Evolutionary conservation across 2,888 invertebrate species (phyloP), one percentile per base, ranked within the genome.

Genomic region (Lasioglossum oenotherae): DNA sequence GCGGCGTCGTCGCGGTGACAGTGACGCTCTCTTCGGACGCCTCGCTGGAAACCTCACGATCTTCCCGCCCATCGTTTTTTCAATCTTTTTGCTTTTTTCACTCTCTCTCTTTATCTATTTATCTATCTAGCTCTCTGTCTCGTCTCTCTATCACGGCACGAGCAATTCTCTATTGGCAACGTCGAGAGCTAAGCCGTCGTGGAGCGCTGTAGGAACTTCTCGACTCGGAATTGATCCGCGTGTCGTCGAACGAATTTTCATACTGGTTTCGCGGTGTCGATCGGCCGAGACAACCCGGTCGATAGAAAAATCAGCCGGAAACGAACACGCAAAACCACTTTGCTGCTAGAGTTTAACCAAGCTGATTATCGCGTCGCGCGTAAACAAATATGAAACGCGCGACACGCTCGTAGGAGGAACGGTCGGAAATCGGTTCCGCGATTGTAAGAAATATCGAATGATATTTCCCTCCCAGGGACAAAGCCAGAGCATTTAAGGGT

Each of bases 1-100:
- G 89, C 89, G 86, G 83, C 88, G 87, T 88, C 89, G 91, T 78
- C 89, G 86, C 85, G 89, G 84, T 86, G 84, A 81, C 89, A 86
- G 84, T 85, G 89, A 85, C 85, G 90, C 53, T 80, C 53, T 80
- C 79, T 83, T 84, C 78, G 82, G 23, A 85, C 80, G 84, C 67
- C 71, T 75, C 80, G 85, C 78, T 60, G 10, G 76, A 69, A 78
- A 83, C 81, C 60, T 74, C 77, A 75, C 80, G 60, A 73, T 82
- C 64, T 71, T 72, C 19, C 71, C 49, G 57, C 64, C 67, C 72
- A 14, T 75, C 2, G 49, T 77, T 85, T 78, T 77, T 19, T 49
- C 27, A 16, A 16, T 57, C 0, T 10, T 46, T 60, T 23, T n/a
- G 23, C 4, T 8, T 27, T 73, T 8, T 31, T 73, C 27, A 1